Evolutionary conservation across 2,797 vertebrate species (phyloP).

Genomic region (Anableps anableps): DNA sequence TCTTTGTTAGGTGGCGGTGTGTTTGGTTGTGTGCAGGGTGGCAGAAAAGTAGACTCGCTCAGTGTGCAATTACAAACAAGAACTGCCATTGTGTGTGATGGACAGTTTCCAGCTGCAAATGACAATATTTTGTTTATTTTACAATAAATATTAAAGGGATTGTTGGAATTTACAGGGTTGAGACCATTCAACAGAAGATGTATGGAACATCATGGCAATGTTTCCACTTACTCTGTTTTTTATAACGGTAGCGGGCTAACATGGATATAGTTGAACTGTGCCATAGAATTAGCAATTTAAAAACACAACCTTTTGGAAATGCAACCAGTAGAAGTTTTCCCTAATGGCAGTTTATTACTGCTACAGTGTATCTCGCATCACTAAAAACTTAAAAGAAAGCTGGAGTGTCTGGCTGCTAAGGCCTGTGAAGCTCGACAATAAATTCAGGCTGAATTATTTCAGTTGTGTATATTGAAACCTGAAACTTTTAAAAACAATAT

Average conservation of each 20-base stretch:
- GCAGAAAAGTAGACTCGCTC: neutral
- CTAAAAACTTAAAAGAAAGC: neutral
- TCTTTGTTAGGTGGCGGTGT: neutral
- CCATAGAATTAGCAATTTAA: neutral
- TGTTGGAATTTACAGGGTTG: neutral
- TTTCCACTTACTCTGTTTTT: neutral
- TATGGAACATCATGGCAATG: too few species aligned
- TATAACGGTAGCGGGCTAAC: neutral
- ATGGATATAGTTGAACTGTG: neutral
- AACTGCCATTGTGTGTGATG: too few species aligned
- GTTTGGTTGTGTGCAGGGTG: neutral
- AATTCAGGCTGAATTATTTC: too few species aligned
- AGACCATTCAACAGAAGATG: neutral
- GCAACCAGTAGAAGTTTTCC: neutral
- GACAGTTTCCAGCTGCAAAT: too few species aligned
- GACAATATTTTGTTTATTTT: neutral
- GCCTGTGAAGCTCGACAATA: too few species aligned
- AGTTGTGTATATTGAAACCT: too few species aligned
- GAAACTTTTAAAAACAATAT: too few species aligned
- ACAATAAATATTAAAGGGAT: neutral
- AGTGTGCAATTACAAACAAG: too few species aligned
- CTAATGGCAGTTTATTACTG: neutral
- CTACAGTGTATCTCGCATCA: too few species aligned
- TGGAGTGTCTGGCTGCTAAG: neutral
- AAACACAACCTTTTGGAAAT: neutral